A percentile compares a stretch with the other conserved stretches of the same genome.
phyloP scores from a whole-genome alignment of 2,888 invertebrate species.

The Acanthococcus lagerstroemiae region DNA sequence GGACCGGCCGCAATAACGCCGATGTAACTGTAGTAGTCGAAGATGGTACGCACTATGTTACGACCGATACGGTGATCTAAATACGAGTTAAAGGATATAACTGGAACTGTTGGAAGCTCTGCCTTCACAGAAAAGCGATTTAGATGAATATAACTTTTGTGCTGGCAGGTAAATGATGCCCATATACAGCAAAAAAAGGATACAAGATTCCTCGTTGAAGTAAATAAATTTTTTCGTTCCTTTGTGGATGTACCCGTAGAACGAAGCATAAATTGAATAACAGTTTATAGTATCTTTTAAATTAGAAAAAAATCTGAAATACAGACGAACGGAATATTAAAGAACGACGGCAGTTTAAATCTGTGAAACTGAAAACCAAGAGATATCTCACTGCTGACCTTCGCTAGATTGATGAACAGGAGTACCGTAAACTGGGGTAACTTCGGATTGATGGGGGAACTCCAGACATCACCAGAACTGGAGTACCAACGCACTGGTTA shows the following conservation, averaged over 20 bases:
- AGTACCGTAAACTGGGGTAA: no score
- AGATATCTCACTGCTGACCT: no score
- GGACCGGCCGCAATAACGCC: constrained; percentile 48
- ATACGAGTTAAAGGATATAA: no score
- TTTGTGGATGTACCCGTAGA: constrained; percentile 68
- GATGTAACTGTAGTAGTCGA: constrained; percentile 69
- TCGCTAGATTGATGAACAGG: no score
- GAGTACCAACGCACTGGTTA: no score
- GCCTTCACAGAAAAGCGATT: no score
- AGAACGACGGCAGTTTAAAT: no score
- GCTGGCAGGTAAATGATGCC: not conserved
- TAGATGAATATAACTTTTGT: not conserved
- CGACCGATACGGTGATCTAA: constrained; percentile 41
- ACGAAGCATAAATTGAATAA: constrained; percentile 81
- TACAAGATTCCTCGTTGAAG: constrained; percentile 93
- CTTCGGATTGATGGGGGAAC: no score
- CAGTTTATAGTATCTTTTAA: constrained; percentile 72
- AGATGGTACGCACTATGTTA: constrained; percentile 62
- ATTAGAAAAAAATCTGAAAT: constrained; percentile 52
- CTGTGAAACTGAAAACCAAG: no score
- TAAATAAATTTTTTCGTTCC: constrained; percentile 61
- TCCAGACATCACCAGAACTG: no score
- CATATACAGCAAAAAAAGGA: no score
- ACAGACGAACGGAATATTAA: constrained; percentile 5
- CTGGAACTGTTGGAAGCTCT: no score